Evolutionary conservation across 1,140 invertebrate species (phyloP).

Genomic region (Macrotrachela quadricornifera): DNA sequence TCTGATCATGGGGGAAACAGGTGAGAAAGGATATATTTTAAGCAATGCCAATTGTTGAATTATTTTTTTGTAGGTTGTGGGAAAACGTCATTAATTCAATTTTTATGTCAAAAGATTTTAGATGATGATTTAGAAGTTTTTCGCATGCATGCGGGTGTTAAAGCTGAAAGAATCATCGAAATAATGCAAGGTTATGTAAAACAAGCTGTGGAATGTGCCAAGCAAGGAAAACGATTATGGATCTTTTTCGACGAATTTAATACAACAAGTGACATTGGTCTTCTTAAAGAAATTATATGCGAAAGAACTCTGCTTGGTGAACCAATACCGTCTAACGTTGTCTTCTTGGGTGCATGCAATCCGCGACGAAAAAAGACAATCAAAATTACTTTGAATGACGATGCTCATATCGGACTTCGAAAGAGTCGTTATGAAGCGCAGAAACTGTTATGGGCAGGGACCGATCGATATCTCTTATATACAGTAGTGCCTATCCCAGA

Average conservation of each 20-base stretch:
- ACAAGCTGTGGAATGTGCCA: background rate
- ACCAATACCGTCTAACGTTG: constrained; percentile 10
- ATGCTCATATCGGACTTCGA: too few species aligned
- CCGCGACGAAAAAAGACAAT: background rate
- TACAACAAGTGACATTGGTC: constrained; percentile 23
- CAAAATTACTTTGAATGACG: too few species aligned
- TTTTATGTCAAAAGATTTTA: background rate
- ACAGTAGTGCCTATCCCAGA: constrained; percentile 19
- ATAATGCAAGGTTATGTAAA: constrained; percentile 1
- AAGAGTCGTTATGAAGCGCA: too few species aligned
- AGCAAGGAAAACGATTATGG: background rate
- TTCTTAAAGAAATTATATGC: constrained; percentile 26
- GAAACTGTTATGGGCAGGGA: too few species aligned
- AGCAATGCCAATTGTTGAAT: too few species aligned
- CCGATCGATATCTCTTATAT: constrained; percentile 10
- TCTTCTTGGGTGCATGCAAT: constrained; percentile 13
- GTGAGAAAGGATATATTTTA: too few species aligned
- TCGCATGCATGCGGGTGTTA: constrained; percentile 12
- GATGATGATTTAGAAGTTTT: too few species aligned
- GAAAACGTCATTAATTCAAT: constrained; percentile 14
- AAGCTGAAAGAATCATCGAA: constrained; percentile 5
- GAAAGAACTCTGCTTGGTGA: constrained; percentile 17
- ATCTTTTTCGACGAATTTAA: constrained; percentile 27
- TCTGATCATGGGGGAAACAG: constrained; percentile 13
- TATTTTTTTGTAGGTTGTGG: too few species aligned